Base-by-base conservation (phyloP, 2,797 vertebrate species). In the Chelonia mydas region DNA sequence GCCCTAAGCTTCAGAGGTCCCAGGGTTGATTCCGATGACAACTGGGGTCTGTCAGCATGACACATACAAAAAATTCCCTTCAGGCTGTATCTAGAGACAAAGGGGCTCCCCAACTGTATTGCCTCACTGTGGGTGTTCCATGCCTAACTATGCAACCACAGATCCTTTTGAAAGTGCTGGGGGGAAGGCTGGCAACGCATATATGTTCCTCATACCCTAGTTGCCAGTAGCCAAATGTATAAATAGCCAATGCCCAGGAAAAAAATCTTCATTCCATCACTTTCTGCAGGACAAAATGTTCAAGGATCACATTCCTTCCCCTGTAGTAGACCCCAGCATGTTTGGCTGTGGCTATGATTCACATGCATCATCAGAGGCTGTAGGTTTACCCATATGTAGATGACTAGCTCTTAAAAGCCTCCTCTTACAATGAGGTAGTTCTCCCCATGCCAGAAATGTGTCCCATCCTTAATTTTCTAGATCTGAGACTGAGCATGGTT, bases 121-220 rank as follows among this genome's bases (percentile, higher is more conserved):
- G 76, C 57, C 23, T 8, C 12, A 31, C 9, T 2, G 55, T 19
- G 47, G 11, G 16, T 11, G 10, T 72, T 5, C 45, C 2, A 2
- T 31, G 33, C 68, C 33, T 28, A 57, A 31, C 0, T 74, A 72
- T 27, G 11, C 0, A 0, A 21, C 54, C 61, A 74, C 2, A n/a
- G 25, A 8, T 31, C 37, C 28, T 49, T 31, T 54, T 27, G 16
- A 74, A 45, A 76, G 28, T 28, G 3, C 0, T 74, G 80, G 53
- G 33, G 11, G 82, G 11, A 45, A 41, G 41, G 21, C 47, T 45
- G 15, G n/a, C 17, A 7, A n/a, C 16, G 4, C 31, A 65, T 17
- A 25, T 11, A 45, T 74, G 41, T 41, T 74, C 41, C 37, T 74
- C n/a, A 27, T 12, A 12, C 27, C 11, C 13, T 53, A 21, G 33